Base-by-base conservation (phyloP, 2,888 invertebrate species). In the Trachelus troglodyta region DNA sequence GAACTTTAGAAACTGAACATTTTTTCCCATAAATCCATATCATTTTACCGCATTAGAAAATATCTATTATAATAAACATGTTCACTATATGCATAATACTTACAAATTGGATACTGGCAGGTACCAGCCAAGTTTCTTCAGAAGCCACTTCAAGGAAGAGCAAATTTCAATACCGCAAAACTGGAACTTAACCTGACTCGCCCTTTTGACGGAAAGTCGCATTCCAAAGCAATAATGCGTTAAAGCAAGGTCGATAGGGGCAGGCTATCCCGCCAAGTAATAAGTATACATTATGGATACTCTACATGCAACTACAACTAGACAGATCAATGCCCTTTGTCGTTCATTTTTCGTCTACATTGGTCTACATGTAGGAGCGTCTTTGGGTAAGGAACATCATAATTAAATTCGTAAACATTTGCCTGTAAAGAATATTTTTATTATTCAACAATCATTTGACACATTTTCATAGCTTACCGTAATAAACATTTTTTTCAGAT, bases 101-200 rank as follows among this genome's bases (percentile, higher is more conserved):
- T 77, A 89, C 89, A 84, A 81, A 76, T 85, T 84, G 73, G 86
- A 86, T 75, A 86, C 80, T 68, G 89, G 86, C 79, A 87, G 79
- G 71, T 87, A 85, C 83, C 86, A 88, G 81, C 85, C 84, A 73
- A 89, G 78, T 82, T 85, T 88, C 77, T 87, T 85, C 40, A 87
- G 79, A 76, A 90, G 81, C 86, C 87, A 90, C 85, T 84, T 86
- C 75, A 87, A 85, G 73, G 87, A 84, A 34, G 86, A 83, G 71
- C 89, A 87, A 84, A 89, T 86, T 81, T 87, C 86, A 79, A 87
- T 82, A 73, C 87, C 89, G 81, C 88, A 89, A 79, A 85, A 84
- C 76, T 86, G 82, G 79, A 85, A 83, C 81, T 86, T 86, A 83
- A 85, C 83, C 84, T 86, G 87, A 78, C 81, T 83, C 76, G 82